Evolutionary conservation across 2,113 vertebrate genomes (phyloP).

Genomic region (Aphyosemion australe): DNA sequence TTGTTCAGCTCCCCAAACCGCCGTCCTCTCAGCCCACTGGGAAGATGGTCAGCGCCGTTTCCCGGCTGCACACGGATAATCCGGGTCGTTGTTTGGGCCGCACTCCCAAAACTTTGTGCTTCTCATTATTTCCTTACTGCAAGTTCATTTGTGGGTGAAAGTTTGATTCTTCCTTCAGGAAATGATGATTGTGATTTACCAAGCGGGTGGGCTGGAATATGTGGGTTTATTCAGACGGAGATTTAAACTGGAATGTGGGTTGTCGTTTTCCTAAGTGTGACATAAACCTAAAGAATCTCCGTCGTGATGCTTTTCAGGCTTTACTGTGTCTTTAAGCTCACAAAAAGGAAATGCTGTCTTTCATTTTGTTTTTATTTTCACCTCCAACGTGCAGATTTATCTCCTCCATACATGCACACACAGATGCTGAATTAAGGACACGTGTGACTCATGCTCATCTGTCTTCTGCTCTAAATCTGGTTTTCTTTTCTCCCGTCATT

Average conservation of each 20-base stretch:
- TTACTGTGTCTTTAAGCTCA: neutral
- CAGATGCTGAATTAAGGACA: neutral
- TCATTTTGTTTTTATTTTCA: no score
- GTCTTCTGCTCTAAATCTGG: constrained; percentile 7
- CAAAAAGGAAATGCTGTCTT: no score
- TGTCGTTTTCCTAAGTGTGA: no score
- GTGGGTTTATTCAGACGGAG: constrained; percentile 32
- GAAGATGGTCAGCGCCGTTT: constrained; percentile 50
- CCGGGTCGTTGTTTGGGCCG: constrained; percentile 42
- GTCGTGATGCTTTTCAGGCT: constrained; percentile 13
- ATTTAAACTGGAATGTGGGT: no score
- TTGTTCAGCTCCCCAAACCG: constrained; percentile 21
- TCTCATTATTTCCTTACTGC: constrained; percentile 49
- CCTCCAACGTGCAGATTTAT: neutral
- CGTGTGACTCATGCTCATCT: constrained; percentile 6
- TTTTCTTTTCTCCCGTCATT: neutral
- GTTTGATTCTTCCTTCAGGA: neutral
- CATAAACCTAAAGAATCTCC: constrained; percentile 13
- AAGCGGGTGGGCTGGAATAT: constrained; percentile 39
- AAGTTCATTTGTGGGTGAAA: constrained; percentile 22
- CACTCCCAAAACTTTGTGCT: constrained; percentile 29
- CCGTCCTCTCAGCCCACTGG: constrained; percentile 38
- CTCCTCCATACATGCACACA: neutral
- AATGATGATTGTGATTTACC: constrained; percentile 9
- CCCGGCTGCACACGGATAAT: constrained; percentile 34